These are phyloP conservation scores for Lucilia sericata DNA, from an alignment of 1,140 invertebrate species.

Conservation along the genomic window DNA sequence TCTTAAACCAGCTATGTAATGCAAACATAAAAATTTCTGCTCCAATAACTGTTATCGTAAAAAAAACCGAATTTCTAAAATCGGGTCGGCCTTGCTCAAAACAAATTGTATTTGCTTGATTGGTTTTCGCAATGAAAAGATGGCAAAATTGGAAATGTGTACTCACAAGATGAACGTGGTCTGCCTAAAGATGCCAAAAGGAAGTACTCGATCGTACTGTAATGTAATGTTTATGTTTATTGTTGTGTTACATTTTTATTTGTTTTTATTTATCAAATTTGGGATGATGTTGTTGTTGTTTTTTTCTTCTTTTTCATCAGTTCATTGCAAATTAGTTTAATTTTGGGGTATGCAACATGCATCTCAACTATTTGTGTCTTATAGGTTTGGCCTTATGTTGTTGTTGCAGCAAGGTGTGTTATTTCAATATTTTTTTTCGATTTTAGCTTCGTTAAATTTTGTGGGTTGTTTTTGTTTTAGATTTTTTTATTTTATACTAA, in stretches of 20 bases:
- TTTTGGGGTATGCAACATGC: slow-evolving; percentile 26
- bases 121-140: not conserved
- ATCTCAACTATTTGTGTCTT: slow-evolving; percentile 18
- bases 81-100: not conserved
- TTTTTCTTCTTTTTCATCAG: not conserved
- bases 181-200: not conserved
- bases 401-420: slow-evolving; percentile 12
- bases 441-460: slow-evolving; percentile 7
- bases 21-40: too few species aligned
- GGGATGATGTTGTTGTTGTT: not conserved
- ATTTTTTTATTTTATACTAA: not conserved
- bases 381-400: slow-evolving; percentile 16
- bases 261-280: not conserved
- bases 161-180: not conserved
- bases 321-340: slow-evolving; percentile 15
- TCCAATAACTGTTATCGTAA: too few species aligned
- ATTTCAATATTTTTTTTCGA: not conserved
- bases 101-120: not conserved
- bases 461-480: not conserved
- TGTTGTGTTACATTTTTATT: not conserved
- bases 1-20: too few species aligned
- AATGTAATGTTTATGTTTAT: slow-evolving; percentile 8
- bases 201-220: not conserved
- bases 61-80: not conserved
- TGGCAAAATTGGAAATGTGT: not conserved